A percentile compares a stretch with the other conserved stretches of the same genome.
These are phyloP conservation scores for Helobdella robusta DNA, from an alignment of 2,888 invertebrate species.

Conservation along the genomic window DNA sequence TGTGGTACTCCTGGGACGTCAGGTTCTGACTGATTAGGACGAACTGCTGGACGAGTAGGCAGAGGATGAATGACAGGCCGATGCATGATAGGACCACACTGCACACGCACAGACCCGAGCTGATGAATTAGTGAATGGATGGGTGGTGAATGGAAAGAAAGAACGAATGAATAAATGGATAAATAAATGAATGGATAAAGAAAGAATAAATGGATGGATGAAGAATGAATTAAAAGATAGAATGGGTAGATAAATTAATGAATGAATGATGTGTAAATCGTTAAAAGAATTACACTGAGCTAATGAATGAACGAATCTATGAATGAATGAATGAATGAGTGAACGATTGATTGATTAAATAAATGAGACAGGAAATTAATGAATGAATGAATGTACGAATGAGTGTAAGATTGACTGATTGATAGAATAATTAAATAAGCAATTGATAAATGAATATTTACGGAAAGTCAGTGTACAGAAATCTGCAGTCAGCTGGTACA, in stretches of 20 bases:
- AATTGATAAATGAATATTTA: slow-evolving; percentile 35
- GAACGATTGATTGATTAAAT: neutral
- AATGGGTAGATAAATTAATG: too few relatives aligned
- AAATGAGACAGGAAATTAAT: neutral
- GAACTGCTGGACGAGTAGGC: slow-evolving; percentile 42
- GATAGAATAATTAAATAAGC: neutral
- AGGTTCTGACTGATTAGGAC: slow-evolving; percentile 45
- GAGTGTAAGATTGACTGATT: too few relatives aligned
- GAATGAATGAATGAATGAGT: too few relatives aligned
- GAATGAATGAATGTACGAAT: too few relatives aligned
- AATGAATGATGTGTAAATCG: too few relatives aligned
- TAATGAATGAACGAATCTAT: too few relatives aligned
- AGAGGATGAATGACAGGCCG: slow-evolving; percentile 37
- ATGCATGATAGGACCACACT: slow-evolving; percentile 39
- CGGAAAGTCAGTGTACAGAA: slow-evolving; percentile 67
- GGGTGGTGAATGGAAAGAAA: neutral
- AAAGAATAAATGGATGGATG: too few relatives aligned
- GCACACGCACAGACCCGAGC: slow-evolving; percentile 43
- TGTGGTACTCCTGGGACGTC: slow-evolving; percentile 44
- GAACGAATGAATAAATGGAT: too few relatives aligned
- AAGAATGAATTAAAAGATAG: too few relatives aligned
- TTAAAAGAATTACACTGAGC: too few relatives aligned
- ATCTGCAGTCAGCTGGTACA: slow-evolving; percentile 72
- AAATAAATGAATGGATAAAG: too few relatives aligned
- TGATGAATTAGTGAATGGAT: too few relatives aligned